A percentile compares a stretch with the other conserved stretches of the same genome.
These are phyloP conservation scores for Zoanthus solanderi DNA, from an alignment of 92 coral and sea anemone species.

Conservation along the genomic window DNA sequence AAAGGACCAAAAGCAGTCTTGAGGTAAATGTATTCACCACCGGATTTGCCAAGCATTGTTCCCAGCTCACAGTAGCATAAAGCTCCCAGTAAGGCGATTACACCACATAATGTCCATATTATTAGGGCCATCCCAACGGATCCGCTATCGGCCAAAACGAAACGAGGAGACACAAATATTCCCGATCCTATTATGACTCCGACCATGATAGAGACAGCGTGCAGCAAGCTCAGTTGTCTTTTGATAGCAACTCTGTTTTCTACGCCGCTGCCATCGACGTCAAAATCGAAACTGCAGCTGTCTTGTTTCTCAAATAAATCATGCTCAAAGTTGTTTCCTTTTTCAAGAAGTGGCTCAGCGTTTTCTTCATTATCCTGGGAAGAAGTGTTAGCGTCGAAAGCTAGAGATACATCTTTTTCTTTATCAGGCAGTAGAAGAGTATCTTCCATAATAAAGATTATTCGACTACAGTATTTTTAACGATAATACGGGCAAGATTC, in stretches of 20 bases:
- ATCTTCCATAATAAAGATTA: slow-evolving; percentile 5
- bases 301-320: not conserved
- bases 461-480: not conserved
- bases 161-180: slow-evolving; percentile 77
- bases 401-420: not conserved
- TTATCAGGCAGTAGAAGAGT: not conserved
- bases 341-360: not conserved
- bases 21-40: slow-evolving; percentile 79
- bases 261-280: not conserved
- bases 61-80: slow-evolving; percentile 83
- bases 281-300: not conserved
- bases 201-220: slow-evolving; percentile 70
- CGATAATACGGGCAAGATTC: not conserved
- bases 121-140: slow-evolving; percentile 75
- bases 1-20: slow-evolving; percentile 75
- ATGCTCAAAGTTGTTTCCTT: not conserved
- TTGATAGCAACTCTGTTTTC: slow-evolving; percentile 44
- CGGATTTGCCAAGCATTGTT: slow-evolving; percentile 76
- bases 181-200: slow-evolving; percentile 82
- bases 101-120: slow-evolving; percentile 75
- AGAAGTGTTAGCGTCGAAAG: not conserved
- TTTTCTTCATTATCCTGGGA: not conserved
- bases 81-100: slow-evolving; percentile 70
- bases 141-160: slow-evolving; percentile 70
- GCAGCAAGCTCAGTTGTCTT: slow-evolving; percentile 67